Evolutionary conservation across 2,113 vertebrate species (phyloP).

Genomic region (Micronycteris hirsuta): DNA sequence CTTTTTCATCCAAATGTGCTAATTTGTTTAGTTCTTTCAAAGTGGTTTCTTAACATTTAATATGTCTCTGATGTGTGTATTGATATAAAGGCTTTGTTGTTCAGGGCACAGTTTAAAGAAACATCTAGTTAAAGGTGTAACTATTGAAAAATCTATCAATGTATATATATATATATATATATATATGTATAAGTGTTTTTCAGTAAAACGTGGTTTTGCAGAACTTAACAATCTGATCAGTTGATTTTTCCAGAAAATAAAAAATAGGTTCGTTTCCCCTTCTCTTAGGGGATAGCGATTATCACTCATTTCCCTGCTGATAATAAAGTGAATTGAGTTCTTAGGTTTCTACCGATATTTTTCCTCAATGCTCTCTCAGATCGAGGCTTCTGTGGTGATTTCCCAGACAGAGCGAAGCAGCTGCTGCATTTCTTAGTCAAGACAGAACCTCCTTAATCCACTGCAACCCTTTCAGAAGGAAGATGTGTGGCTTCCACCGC

Average conservation of each 20-base stretch:
- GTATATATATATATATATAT: not conserved
- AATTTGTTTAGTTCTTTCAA: not conserved
- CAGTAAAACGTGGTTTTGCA: not conserved
- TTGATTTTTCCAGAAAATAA: not conserved
- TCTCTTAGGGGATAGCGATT: not conserved
- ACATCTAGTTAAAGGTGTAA: not conserved
- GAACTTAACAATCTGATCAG: not conserved
- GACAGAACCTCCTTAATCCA: not conserved
- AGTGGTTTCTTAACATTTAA: not conserved
- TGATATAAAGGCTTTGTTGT: not conserved
- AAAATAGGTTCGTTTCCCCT: not conserved
- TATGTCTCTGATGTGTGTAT: not conserved
- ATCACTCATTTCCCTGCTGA: not conserved
- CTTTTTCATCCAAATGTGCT: not conserved
- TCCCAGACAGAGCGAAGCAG: constrained; percentile 34
- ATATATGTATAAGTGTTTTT: not conserved
- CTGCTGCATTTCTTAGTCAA: constrained; percentile 38
- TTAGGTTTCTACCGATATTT: not conserved
- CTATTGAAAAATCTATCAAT: not conserved
- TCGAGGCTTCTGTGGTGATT: not conserved
- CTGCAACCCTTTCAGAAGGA: not conserved
- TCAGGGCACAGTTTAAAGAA: not conserved
- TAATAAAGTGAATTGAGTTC: not conserved
- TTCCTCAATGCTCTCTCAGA: not conserved
- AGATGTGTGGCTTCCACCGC: not conserved